Base-by-base conservation (phyloP, 2,888 invertebrate genomes). In the Gonocerus acuteangulatus region DNA sequence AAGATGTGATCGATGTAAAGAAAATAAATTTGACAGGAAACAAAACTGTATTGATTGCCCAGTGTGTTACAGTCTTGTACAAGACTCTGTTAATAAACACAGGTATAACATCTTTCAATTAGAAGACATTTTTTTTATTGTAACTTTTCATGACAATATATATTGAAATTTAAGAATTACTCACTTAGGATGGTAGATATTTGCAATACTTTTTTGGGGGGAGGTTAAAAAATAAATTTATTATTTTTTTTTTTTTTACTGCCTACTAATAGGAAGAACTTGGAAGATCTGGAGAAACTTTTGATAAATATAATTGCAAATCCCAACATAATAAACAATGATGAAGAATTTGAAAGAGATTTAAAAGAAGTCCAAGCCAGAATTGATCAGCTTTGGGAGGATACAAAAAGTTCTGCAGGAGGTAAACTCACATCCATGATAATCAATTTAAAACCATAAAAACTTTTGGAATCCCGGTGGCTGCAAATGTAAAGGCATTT, bases 1-100 rank as follows among this genome's bases (percentile, higher is more conserved):
- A 32, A 83, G 85, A 21, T 99, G 99, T 74, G 93, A 99, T 74
- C 84, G 92, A 44, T 99, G 97, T 74, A 91, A 93, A 76, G 97
- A 97, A 73, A 99, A 99, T 74, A 95, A 95, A 73, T 87, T 86
- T 72, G 88, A 95, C 72, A 83, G 94, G 22, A 88, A 92, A 66
- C 85, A 86, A 61, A 95, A 94, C 15, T 92, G 92, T 69, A 79
- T 87, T 48, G 86, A 92, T 71, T 99, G 99, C 73, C 94, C 94
- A 0, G 84, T 89, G 9, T 99, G 97, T 74, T 99, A 99, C 74
- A 91, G 91, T 73, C 79, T 99, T 9, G 93, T 99, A 0, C 88
- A 90, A 72, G 87, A 89, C 62, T 87, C 90, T 0, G 91, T 89
- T 6, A 83, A 86, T 71, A 76, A 79, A 7, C 92, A 94, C 70